phyloP scores from a whole-genome alignment of 2,888 invertebrate genomes.

The Clepsis dumicolana region DNA sequence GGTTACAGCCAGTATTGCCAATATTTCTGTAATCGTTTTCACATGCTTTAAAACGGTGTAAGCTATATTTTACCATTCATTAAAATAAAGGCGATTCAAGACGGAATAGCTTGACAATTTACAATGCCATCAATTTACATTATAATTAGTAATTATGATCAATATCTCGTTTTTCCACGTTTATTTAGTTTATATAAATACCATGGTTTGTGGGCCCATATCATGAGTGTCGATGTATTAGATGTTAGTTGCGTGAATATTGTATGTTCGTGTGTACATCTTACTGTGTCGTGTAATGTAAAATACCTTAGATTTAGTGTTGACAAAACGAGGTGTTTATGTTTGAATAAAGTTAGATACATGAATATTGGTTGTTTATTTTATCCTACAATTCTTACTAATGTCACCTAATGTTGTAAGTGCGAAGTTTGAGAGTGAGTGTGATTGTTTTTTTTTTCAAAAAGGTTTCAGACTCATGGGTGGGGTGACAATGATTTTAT shows the following conservation, averaged over 20 bases:
- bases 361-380: not conserved
- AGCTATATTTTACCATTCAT: not conserved
- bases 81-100: not conserved
- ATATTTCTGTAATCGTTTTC: not conserved
- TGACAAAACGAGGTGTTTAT: constrained; percentile 14
- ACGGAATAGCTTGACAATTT: not conserved
- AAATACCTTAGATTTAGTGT: constrained; percentile 1
- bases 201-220: not conserved
- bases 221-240: not conserved
- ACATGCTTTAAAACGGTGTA: not conserved
- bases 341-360: constrained; percentile 29
- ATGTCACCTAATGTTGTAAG: too few relatives aligned
- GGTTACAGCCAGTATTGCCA: too few relatives aligned
- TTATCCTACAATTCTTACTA: too few relatives aligned
- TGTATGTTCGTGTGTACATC: not conserved
- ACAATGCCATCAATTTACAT: too few relatives aligned
- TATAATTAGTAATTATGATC: too few relatives aligned
- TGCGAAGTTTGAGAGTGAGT: too few relatives aligned
- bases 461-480: too few relatives aligned
- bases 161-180: not conserved
- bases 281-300: constrained; percentile 16
- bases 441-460: too few relatives aligned
- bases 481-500: too few relatives aligned
- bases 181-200: constrained; percentile 1
- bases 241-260: constrained; percentile 1